Conservation (phyloP, 1,140 invertebrate genomes). For the Lysiphlebus fabarum region DNA sequence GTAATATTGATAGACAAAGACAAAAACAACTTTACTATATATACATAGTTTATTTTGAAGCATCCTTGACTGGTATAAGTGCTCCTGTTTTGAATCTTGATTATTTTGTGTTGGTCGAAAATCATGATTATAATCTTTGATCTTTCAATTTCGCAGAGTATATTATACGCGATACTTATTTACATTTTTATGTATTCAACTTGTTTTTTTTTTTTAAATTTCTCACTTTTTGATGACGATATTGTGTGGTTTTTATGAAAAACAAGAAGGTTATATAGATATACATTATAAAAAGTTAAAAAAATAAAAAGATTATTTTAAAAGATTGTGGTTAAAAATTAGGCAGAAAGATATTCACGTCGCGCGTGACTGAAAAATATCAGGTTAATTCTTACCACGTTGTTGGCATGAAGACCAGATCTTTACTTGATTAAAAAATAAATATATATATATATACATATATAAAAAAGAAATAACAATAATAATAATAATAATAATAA, state of each 20-base stretch:
- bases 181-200: slow-evolving; percentile 6
- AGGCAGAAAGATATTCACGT: slow-evolving; percentile 8
- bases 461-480: too few species aligned
- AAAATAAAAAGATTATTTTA: slow-evolving; percentile 11
- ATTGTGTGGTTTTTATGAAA: background rate
- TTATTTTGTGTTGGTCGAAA: too few species aligned
- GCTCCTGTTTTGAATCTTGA: too few species aligned
- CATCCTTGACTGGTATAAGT: too few species aligned
- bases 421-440: slow-evolving; percentile 11
- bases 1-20: too few species aligned
- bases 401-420: slow-evolving; percentile 12
- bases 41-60: too few species aligned
- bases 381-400: slow-evolving; percentile 20
- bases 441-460: too few species aligned
- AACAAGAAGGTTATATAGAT: background rate
- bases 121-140: slow-evolving; percentile 34
- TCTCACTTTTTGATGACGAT: slow-evolving; percentile 5
- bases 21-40: too few species aligned
- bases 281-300: background rate
- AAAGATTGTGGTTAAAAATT: slow-evolving; percentile 18
- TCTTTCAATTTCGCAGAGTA: slow-evolving; percentile 39
- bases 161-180: slow-evolving; percentile 6
- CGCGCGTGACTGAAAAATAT: slow-evolving; percentile 7
- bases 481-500: background rate
- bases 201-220: background rate